A percentile compares a stretch with the other conserved stretches of the same genome.
These are phyloP conservation scores for Uromys caudimaculatus DNA, from an alignment of 2,797 vertebrate genomes.

Conservation along the genomic window DNA sequence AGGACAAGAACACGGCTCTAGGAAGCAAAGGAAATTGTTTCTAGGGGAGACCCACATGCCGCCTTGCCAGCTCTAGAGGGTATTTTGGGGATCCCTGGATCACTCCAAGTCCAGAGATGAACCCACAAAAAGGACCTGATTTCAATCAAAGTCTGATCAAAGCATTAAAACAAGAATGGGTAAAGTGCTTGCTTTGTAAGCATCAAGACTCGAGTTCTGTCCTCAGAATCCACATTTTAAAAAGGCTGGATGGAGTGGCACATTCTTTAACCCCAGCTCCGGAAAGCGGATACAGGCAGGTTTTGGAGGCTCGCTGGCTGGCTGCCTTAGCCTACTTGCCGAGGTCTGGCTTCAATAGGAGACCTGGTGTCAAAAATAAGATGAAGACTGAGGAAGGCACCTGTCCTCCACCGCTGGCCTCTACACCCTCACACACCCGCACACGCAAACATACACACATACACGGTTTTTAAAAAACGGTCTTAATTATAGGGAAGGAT, in stretches of 20 bases:
- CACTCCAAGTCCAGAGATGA: not conserved
- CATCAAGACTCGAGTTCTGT: not conserved
- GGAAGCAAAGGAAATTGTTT: not conserved
- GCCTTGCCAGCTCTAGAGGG: not conserved
- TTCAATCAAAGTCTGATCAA: not conserved
- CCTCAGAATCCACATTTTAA: not conserved
- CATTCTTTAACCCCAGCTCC: not conserved
- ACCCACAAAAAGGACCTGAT: not conserved
- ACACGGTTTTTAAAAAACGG: not conserved
- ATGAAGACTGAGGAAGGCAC: not conserved
- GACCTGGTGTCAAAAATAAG: not conserved
- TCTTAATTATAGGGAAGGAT: constrained; percentile 37
- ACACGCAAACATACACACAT: not conserved
- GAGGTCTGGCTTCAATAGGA: not conserved
- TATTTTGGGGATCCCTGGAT: not conserved
- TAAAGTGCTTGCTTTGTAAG: not conserved
- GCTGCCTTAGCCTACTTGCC: too few relatives aligned
- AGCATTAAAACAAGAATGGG: constrained; percentile 38
- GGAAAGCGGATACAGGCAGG: not conserved
- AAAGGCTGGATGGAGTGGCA: not conserved
- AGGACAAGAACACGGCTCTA: not conserved
- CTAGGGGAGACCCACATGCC: not conserved
- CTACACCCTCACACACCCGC: not conserved
- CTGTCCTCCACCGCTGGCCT: not conserved
- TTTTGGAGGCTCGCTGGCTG: not conserved